phyloP scores from a whole-genome alignment of 2,888 invertebrate genomes.

The Ernsta delagoae region DNA sequence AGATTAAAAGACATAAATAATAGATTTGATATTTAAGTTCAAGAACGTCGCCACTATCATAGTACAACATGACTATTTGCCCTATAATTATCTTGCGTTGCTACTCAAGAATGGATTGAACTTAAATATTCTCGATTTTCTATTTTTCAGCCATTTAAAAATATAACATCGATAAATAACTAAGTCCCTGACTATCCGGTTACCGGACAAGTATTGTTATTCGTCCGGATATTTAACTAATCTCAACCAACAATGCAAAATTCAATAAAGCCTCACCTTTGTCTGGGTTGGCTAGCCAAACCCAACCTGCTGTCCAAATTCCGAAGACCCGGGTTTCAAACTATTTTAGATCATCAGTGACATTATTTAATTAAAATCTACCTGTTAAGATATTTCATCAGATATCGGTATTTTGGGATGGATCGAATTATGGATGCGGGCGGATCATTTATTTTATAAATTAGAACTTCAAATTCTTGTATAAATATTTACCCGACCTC shows the following conservation, averaged over 20 bases:
- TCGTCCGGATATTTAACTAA: neutral
- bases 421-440: neutral
- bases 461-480: neutral
- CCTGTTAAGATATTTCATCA: neutral
- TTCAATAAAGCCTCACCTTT: neutral
- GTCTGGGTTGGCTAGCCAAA: neutral
- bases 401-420: neutral
- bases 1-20: too few relatives aligned
- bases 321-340: neutral
- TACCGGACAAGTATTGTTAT: neutral
- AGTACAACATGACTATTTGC: too few relatives aligned
- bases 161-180: too few relatives aligned
- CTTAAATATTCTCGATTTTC: too few relatives aligned
- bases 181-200: neutral
- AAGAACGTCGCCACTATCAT: too few relatives aligned
- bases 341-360: neutral
- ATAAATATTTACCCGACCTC: neutral
- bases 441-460: neutral
- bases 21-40: too few relatives aligned
- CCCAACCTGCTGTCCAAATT: neutral
- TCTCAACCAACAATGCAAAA: neutral
- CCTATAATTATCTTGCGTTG: too few relatives aligned
- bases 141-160: too few relatives aligned
- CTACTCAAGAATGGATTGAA: too few relatives aligned
- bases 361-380: constrained; percentile 4